Evolutionary conservation across 2,113 vertebrate genomes (phyloP).

Genomic region (Benitochromis conjunctus): DNA sequence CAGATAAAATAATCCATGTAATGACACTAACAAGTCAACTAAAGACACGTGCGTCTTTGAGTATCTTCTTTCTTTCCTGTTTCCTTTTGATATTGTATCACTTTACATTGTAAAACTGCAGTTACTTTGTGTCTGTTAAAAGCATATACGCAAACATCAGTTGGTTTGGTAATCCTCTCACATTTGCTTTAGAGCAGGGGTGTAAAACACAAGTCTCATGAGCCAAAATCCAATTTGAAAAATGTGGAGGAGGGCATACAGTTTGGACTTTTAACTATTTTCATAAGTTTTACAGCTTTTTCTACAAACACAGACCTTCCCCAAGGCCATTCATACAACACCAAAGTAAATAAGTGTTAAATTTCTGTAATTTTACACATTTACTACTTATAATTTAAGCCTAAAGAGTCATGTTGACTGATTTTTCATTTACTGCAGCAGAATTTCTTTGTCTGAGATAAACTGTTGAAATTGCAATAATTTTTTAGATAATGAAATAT

Average conservation of each 20-base stretch:
- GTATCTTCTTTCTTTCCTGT: neutral
- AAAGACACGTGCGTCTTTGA: neutral
- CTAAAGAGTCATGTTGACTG: fast-evolving
- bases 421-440: neutral
- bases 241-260: neutral
- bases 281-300: neutral
- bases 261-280: neutral
- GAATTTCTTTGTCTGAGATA: too few species aligned
- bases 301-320: neutral
- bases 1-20: neutral
- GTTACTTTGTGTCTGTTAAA: neutral
- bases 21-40: fast-evolving
- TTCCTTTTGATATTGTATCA: neutral
- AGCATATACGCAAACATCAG: neutral
- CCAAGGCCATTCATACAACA: neutral
- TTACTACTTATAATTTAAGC: neutral
- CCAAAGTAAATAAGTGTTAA: neutral
- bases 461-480: too few species aligned
- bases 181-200: neutral
- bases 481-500: neutral
- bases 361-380: neutral
- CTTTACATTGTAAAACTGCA: neutral
- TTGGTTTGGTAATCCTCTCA: neutral
- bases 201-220: fast-evolving
- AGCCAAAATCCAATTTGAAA: neutral